A percentile compares a stretch with the other conserved stretches of the same genome.
Evolutionary conservation across 1,140 invertebrate species (phyloP).

Genomic region (Coelopa frigida): DNA sequence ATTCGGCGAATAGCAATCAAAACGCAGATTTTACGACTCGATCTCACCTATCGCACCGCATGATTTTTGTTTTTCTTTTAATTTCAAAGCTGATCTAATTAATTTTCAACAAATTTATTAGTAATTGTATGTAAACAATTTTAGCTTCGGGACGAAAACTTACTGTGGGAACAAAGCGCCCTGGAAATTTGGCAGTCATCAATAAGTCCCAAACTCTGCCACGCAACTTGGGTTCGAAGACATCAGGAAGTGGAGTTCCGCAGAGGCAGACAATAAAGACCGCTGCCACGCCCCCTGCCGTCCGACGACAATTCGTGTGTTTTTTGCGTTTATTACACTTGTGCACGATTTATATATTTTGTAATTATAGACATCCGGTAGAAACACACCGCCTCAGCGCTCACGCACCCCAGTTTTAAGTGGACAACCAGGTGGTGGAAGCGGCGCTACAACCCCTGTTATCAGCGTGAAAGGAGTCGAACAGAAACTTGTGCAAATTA

Average conservation of each 20-base stretch:
- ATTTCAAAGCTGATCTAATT: too few relatives aligned
- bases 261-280: slow-evolving; percentile 57
- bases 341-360: background rate
- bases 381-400: slow-evolving; percentile 40
- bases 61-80: too few relatives aligned
- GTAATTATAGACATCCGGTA: slow-evolving; percentile 46
- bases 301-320: slow-evolving; percentile 70
- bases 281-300: slow-evolving; percentile 69
- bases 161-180: slow-evolving; percentile 60
- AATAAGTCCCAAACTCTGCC: slow-evolving; percentile 78
- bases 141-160: slow-evolving; percentile 61
- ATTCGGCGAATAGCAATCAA: too few relatives aligned
- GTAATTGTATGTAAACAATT: too few relatives aligned
- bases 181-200: slow-evolving; percentile 52
- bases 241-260: slow-evolving; percentile 47
- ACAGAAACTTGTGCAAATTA: slow-evolving; percentile 79
- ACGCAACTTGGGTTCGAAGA: slow-evolving; percentile 69
- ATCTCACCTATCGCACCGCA: too few relatives aligned
- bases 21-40: too few relatives aligned
- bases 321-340: background rate
- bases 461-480: slow-evolving; percentile 68
- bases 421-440: slow-evolving; percentile 38
- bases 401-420: slow-evolving; percentile 42
- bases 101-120: too few relatives aligned
- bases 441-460: slow-evolving; percentile 45